phyloP scores from a whole-genome alignment of 2,113 vertebrate genomes.

The Eulacestoma nigropectus region DNA sequence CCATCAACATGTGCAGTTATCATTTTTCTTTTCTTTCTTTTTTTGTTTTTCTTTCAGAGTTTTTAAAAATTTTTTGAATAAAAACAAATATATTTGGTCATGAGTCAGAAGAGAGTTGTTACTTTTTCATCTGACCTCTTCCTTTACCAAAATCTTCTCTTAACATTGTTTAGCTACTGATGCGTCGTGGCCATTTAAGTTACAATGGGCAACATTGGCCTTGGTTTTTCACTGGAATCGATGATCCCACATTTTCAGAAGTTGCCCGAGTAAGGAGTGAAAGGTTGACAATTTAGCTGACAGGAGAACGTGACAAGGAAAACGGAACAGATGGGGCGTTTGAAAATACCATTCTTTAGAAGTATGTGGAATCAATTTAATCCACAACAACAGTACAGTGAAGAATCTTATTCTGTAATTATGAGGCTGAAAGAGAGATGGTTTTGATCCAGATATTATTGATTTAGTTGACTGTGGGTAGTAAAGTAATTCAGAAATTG shows the following conservation, averaged over 20 bases:
- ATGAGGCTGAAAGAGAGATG: conserved; percentile 10
- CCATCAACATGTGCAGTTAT: conserved; percentile 9
- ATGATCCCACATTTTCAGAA: neutral
- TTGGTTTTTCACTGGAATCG: neutral
- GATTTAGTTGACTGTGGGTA: conserved; percentile 28
- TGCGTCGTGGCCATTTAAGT: neutral
- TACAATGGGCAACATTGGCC: neutral
- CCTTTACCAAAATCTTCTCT: neutral
- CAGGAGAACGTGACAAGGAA: conserved; percentile 21
- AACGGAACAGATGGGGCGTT: neutral
- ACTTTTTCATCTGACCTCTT: neutral
- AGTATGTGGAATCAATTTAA: conserved; percentile 50
- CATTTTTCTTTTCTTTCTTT: neutral
- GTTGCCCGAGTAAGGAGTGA: neutral
- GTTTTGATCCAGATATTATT: conserved; percentile 46
- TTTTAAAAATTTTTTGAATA: neutral
- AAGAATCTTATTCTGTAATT: conserved; percentile 34
- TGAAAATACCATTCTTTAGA: conserved; percentile 25
- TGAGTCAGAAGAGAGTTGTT: neutral
- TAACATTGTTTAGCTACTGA: neutral
- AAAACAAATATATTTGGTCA: neutral
- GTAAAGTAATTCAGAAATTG: conserved; percentile 39
- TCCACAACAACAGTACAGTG: conserved; percentile 23
- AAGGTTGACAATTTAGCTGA: conserved; percentile 44
- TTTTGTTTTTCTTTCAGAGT: neutral